phyloP scores from a whole-genome alignment of 2,797 vertebrate genomes.

The Thalassophryne amazonica region DNA sequence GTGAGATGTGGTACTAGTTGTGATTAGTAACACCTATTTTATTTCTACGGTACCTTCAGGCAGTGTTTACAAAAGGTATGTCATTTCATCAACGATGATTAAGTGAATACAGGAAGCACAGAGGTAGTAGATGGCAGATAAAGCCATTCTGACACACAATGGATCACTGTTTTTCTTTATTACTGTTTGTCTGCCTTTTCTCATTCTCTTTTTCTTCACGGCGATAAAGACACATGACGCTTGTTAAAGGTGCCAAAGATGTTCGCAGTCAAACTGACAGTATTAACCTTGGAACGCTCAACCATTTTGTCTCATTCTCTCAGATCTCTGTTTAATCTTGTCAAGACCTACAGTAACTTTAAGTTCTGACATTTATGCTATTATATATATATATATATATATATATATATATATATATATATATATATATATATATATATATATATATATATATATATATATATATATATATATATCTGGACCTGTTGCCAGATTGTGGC shows the following conservation, averaged over 20 bases:
- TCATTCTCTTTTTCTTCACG: not conserved
- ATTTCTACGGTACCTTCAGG: constrained; percentile 61
- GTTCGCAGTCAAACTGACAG: constrained; percentile 24
- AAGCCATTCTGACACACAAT: constrained; percentile 24
- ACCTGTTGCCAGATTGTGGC: too few species aligned
- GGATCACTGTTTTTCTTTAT: constrained; percentile 26
- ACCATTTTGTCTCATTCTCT: constrained; percentile 24
- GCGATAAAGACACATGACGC: constrained; percentile 10
- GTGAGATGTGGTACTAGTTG: constrained; percentile 58
- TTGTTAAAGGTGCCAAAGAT: constrained; percentile 13
- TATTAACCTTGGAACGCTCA: constrained; percentile 32
- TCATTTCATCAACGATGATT: constrained; percentile 51
- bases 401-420: too few species aligned
- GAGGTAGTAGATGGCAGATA: constrained; percentile 7
- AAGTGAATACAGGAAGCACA: constrained; percentile 24
- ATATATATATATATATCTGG: too few species aligned
- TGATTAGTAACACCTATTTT: constrained; percentile 61
- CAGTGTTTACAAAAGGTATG: constrained; percentile 54
- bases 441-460: too few species aligned
- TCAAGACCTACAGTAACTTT: constrained; percentile 42
- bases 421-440: too few species aligned
- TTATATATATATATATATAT: too few species aligned
- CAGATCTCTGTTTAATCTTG: constrained; percentile 32
- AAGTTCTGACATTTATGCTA: constrained; percentile 53
- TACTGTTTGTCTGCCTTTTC: constrained; percentile 9